Base-by-base conservation (phyloP, 2,797 vertebrate species). In the Myotis daubentonii region DNA sequence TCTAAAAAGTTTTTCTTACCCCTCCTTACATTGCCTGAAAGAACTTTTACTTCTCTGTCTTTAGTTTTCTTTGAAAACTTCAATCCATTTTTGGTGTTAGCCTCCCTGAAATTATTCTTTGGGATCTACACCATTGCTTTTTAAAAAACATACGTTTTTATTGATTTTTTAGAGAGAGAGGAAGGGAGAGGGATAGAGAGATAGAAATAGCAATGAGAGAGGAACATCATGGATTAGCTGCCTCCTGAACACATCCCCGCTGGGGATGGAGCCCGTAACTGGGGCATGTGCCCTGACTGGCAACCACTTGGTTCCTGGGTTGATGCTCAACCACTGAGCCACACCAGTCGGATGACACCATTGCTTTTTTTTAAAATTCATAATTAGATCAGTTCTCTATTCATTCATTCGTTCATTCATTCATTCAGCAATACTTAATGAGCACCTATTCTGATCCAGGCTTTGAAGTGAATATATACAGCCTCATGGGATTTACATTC, bases 61-160 rank as follows among this genome's bases (percentile, higher is more conserved):
- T 88, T 17, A 91, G 44, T 75, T 87, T 60, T 41, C 51, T 51
- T 91, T 65, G 62, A 86, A 86, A 94, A 22, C 65, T 12, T 95
- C 44, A 28, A 82, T 94, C 72, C 44, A 80, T 81, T 94, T 91
- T 94, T 6, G n/a, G 62, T 25, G 79, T 91, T 74, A 65, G 62
- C 55, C 28, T 93, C 86, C n/a, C 41, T 19, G 3, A 92, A 75
- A 83, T 80, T 66, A 33, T 75, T 78, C 38, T 62, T 55, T 80
- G 44, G 23, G 44, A 65, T 89, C 28, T 49, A 62, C 16, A 49
- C 22, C 8, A n/a, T 33, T 66, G 41, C 13, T 47, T 57, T 68
- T 80, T 36, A 33, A 72, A 60, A 55, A 84, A 60, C 57, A 13
- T 13, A 60, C 28, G 25, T 28, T 60, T 57, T 28, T 60, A 28